Evolutionary conservation across 2,888 invertebrate species (phyloP), one percentile per base, ranked within the genome.

Genomic region (Ophion obscuratus): DNA sequence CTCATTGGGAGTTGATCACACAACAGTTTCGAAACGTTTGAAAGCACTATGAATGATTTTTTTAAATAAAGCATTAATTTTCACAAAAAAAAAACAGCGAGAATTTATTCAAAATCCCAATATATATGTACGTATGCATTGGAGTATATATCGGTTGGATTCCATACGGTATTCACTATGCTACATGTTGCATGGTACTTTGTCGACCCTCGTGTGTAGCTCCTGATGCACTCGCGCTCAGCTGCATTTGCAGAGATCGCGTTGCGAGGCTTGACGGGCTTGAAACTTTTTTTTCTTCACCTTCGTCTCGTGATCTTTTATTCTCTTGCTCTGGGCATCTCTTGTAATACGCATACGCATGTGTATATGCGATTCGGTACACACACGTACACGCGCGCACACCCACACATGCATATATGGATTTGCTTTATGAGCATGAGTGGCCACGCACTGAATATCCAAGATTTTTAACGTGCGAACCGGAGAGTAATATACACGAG

Each of bases 381-480:
- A 59, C 24, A 64, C 47, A 73, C 44, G 40, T 76, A 66, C 36
- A 66, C 70, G 62, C 57, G 36, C 36, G n/a, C 20, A n/a, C 20
- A 10, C n/a, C 5, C 36, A 36, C 36, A 40, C 9, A 5, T 76
- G 31, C 27, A 61, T 24, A 44, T 44, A 74, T 71, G 31, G 31
- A 59, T 62, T 57, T 57, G 20, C 17, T 40, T 59, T 66, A 27
- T 68, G 40, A 53, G 61, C 20, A 76, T 40, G 62, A 47, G 59
- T 40, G 74, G 75, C 73, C 80, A 81, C 81, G 84, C 81, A 57
- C 86, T 81, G 86, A 86, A 87, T 87, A 87, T 80, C 84, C 80
- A 70, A 79, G 73, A 67, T 84, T 87, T 87, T 85, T 73, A 62
- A 86, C 85, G 85, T 83, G 81, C 73, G 77, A 81, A 85, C 66